Conservation (phyloP, 2,888 invertebrate genomes). For the Pediacus dermestoides region DNA sequence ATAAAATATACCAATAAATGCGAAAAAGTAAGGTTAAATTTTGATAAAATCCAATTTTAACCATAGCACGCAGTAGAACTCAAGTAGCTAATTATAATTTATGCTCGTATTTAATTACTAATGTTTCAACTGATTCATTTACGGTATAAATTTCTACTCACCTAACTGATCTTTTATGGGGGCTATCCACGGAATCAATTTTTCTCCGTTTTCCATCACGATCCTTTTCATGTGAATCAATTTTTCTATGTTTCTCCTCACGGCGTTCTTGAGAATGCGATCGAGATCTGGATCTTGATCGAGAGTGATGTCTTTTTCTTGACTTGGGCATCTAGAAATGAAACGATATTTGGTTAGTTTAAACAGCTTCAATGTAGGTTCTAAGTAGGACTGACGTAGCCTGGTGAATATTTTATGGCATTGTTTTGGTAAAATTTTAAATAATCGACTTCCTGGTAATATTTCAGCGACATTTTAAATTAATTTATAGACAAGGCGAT, state of each 20-base stretch:
- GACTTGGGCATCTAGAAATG: slow-evolving; percentile 74
- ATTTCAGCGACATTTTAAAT: slow-evolving; percentile 13
- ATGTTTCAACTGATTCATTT: not conserved
- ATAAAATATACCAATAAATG: too few species aligned
- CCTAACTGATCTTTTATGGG: slow-evolving; percentile 61
- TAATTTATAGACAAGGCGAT: too few species aligned
- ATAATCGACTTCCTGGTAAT: slow-evolving; percentile 12
- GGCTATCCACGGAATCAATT: slow-evolving; percentile 61
- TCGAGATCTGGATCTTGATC: slow-evolving; percentile 60
- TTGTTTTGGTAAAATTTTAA: slow-evolving; percentile 4
- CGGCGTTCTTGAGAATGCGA: slow-evolving; percentile 61
- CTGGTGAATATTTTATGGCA: slow-evolving; percentile 2
- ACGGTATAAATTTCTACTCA: slow-evolving; percentile 43
- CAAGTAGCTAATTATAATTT: too few species aligned
- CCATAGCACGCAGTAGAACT: too few species aligned
- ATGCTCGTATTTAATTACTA: too few species aligned
- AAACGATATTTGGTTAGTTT: slow-evolving; percentile 8
- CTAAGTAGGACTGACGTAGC: slow-evolving; percentile 10
- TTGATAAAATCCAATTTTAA: too few species aligned
- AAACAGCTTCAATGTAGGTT: slow-evolving; percentile 1
- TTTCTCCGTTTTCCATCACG: slow-evolving; percentile 71
- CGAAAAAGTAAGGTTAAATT: too few species aligned
- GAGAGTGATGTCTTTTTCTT: slow-evolving; percentile 73
- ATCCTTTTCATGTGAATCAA: slow-evolving; percentile 60
- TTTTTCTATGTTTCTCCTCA: slow-evolving; percentile 68